Evolutionary conservation across 2,888 invertebrate genomes (phyloP), one percentile per base, ranked within the genome.

Genomic region (Argynnis bischoffii): DNA sequence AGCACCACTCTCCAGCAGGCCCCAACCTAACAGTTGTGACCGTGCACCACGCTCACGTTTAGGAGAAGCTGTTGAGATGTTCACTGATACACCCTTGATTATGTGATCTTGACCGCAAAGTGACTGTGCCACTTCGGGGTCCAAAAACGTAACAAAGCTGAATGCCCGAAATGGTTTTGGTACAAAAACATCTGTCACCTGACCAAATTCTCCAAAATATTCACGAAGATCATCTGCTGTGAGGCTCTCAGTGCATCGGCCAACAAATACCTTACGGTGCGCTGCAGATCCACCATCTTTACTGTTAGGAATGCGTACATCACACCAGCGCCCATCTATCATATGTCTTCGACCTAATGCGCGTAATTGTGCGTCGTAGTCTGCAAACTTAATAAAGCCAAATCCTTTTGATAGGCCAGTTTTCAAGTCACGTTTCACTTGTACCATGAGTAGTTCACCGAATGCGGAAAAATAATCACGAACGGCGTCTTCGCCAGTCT

Each of bases 11-110:
- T 87, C 86, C 72, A 87, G 78, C 74, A 89, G 76, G 13, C 89
- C 87, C 89, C 88, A 89, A 69, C 87, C 85, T 65, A 87, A 78
- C 70, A 85, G 73, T 69, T 80, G 78, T 4, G 81, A 79, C 55
- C 77, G 76, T 41, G 79, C 72, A 15, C 82, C 82, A 46, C 93
- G 92, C 75, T 95, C 95, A 74, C 94, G 95, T 87, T 97, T 97
- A 16, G 97, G 97, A 35, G 97, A 96, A 35, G 97, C 97, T 79
- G 96, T 96, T 26, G 97, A 96, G 71, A 98, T 96, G 88, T 97
- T 97, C 56, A 97, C 96, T 15, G 97, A 97, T 64, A 97, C 96
- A 65, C 97, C 96, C 85, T 96, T 96, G 71, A 97, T 95, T 75
- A 97, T 96, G 83, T 96, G 96, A 89, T 97, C 96, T 84, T 97